These are phyloP conservation scores for Echinops telfairi DNA, from an alignment of 2,113 vertebrate species.

Conservation along the genomic window DNA sequence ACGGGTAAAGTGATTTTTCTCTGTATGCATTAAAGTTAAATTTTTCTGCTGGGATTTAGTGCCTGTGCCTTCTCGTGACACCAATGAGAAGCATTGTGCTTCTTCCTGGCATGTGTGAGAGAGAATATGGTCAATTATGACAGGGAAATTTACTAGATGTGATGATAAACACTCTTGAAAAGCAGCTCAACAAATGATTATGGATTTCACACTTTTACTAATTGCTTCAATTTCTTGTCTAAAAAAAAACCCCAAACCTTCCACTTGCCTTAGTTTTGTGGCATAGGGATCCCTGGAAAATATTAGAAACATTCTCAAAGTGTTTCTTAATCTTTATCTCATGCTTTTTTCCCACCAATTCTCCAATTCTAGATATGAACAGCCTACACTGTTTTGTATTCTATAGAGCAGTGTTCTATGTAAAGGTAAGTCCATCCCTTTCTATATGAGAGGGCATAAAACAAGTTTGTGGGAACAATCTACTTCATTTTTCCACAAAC, in stretches of 20 bases:
- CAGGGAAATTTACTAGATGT: slow-evolving; percentile 83
- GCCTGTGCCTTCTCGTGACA: slow-evolving; percentile 62
- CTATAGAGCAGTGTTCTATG: not conserved
- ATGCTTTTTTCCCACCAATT: not conserved
- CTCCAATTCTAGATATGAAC: not conserved
- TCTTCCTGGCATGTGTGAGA: slow-evolving; percentile 77
- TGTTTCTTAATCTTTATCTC: not conserved
- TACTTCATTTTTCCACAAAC: too few relatives aligned
- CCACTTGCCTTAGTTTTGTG: slow-evolving; percentile 60
- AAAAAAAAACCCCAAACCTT: slow-evolving; percentile 75
- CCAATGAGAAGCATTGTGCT: slow-evolving; percentile 68
- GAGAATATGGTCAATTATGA: slow-evolving; percentile 82
- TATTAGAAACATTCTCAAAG: slow-evolving; percentile 60
- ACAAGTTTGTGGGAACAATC: too few relatives aligned
- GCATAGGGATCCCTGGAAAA: slow-evolving; percentile 63
- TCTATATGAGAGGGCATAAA: too few relatives aligned
- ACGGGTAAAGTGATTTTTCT: slow-evolving; percentile 69
- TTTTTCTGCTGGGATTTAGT: slow-evolving; percentile 65
- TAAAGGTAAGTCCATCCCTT: not conserved
- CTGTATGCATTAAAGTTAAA: slow-evolving; percentile 61
- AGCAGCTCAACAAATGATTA: slow-evolving; percentile 85
- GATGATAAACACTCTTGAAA: slow-evolving; percentile 84
- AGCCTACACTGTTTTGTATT: not conserved
- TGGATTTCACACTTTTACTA: slow-evolving; percentile 84
- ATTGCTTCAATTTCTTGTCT: slow-evolving; percentile 82